These are phyloP conservation scores for Rhaphigaster nebulosa DNA, from an alignment of 2,888 invertebrate genomes.

Conservation along the genomic window DNA sequence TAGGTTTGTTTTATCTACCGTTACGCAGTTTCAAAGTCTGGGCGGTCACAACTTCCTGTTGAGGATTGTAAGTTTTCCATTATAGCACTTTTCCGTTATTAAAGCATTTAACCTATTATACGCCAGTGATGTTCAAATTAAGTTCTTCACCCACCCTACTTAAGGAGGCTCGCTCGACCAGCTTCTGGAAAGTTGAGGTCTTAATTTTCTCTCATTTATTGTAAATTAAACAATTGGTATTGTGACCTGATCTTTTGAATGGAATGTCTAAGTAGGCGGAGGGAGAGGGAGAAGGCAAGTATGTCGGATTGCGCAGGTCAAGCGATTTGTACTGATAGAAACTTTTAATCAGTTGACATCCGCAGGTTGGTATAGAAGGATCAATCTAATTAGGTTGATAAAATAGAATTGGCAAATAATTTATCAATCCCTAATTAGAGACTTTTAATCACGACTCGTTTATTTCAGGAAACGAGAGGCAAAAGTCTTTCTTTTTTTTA, in stretches of 20 bases:
- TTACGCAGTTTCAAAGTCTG: not conserved
- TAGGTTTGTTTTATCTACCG: conserved; percentile 34
- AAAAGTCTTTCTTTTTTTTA: no score
- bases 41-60: not conserved
- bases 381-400: no score
- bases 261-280: not conserved
- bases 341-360: no score
- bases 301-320: not conserved
- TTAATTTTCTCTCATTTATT: not conserved
- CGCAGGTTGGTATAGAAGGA: no score
- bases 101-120: not conserved
- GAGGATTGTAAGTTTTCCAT: not conserved
- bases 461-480: no score
- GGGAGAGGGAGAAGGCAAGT: not conserved
- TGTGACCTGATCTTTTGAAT: not conserved
- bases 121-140: no score
- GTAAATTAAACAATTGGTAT: no score
- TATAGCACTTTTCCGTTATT: not conserved
- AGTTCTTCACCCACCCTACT: not conserved
- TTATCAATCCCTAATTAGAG: no score
- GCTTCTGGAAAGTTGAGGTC: no score
- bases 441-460: no score
- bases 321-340: not conserved
- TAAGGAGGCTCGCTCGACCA: not conserved
- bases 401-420: no score